Conservation (phyloP, 2,888 invertebrate genomes). For the Melieria omissa region DNA sequence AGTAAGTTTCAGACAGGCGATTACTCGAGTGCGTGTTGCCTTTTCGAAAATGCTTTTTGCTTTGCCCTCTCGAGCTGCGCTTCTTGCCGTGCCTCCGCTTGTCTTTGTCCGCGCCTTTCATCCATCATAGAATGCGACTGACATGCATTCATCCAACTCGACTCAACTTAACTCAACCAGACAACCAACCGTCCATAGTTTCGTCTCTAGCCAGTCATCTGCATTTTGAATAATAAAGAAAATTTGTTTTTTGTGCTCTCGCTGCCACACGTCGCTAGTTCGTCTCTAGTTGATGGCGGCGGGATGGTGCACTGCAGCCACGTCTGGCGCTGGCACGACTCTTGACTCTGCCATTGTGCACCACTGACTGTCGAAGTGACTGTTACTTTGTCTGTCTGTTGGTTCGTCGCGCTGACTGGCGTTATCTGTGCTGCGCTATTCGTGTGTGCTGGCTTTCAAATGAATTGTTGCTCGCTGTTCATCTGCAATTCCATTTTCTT, state of each 20-base stretch:
- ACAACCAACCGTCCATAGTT: not conserved
- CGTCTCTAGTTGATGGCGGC: too few relatives aligned
- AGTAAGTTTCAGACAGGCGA: too few relatives aligned
- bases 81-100: too few relatives aligned
- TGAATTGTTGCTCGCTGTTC: not conserved
- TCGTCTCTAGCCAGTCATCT: not conserved
- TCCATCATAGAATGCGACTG: not conserved
- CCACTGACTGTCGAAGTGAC: not conserved
- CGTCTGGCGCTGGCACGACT: too few relatives aligned
- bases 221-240: slow-evolving; percentile 21
- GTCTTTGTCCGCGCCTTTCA: too few relatives aligned
- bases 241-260: not conserved
- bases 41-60: too few relatives aligned
- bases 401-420: not conserved
- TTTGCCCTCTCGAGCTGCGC: too few relatives aligned
- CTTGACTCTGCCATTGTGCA: not conserved
- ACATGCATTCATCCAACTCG: slow-evolving; percentile 10
- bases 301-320: too few relatives aligned
- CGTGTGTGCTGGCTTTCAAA: slow-evolving; percentile 7
- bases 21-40: too few relatives aligned
- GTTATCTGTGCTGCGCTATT: too few relatives aligned
- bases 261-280: too few relatives aligned
- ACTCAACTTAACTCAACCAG: not conserved
- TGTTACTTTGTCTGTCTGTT: not conserved
- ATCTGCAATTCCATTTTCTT: not conserved